Evolutionary conservation across 92 coral and sea anemone genomes (phyloP).

Genomic region (Nematostella vectensis): DNA sequence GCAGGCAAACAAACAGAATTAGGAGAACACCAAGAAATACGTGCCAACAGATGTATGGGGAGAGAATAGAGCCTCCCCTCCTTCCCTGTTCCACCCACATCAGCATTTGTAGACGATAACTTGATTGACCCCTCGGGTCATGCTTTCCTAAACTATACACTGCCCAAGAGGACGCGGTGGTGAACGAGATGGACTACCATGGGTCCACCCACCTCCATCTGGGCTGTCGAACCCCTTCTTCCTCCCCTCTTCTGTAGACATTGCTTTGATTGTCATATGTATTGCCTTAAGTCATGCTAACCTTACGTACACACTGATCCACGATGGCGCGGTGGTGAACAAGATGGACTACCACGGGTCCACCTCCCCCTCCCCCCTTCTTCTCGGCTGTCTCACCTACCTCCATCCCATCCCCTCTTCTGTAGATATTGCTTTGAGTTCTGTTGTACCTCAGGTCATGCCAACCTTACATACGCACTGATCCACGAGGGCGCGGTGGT

Average conservation of each 20-base stretch:
- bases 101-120: too few species aligned
- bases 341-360: constrained; percentile 95
- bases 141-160: too few species aligned
- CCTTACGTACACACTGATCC: constrained; percentile 59
- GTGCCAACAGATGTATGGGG: too few species aligned
- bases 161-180: constrained; percentile 93
- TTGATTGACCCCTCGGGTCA: too few species aligned
- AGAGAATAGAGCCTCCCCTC: too few species aligned
- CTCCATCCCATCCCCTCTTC: background rate
- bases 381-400: constrained; percentile 3
- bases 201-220: too few species aligned
- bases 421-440: background rate
- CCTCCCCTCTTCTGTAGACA: too few species aligned
- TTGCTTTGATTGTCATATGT: too few species aligned
- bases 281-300: constrained; percentile 58
- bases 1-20: too few species aligned
- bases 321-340: constrained; percentile 91
- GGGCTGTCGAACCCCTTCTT: too few species aligned
- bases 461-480: constrained; percentile 51
- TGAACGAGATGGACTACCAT: constrained; percentile 91
- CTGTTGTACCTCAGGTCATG: constrained; percentile 46
- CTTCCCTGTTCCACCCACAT: too few species aligned
- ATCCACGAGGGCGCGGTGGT: constrained; percentile 92
- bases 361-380: constrained; percentile 9
- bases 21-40: too few species aligned